Conservation (phyloP, 2,888 invertebrate genomes). For the Amphipoea oculea region DNA sequence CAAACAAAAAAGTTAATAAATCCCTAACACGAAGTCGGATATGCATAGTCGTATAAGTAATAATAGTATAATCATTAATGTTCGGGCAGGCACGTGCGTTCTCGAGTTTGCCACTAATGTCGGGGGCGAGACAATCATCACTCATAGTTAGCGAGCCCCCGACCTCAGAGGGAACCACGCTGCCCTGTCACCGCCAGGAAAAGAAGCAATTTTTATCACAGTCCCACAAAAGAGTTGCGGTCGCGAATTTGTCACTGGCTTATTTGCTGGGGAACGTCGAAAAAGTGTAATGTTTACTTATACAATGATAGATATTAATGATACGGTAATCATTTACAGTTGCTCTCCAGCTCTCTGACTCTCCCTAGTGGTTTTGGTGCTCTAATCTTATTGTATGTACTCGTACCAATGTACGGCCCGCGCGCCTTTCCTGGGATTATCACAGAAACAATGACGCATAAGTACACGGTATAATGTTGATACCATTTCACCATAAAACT, state of each 20-base stretch:
- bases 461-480: slow-evolving; percentile 7
- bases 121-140: slow-evolving; percentile 86
- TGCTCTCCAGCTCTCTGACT: slow-evolving; percentile 37
- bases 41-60: slow-evolving; percentile 67
- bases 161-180: slow-evolving; percentile 76
- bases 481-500: neutral
- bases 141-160: slow-evolving; percentile 85
- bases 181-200: slow-evolving; percentile 82
- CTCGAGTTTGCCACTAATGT: slow-evolving; percentile 76
- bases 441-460: slow-evolving; percentile 10
- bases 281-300: slow-evolving; percentile 76
- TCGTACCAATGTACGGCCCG: neutral
- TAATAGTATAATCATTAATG: slow-evolving; percentile 79
- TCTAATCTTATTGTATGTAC: slow-evolving; percentile 38
- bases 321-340: slow-evolving; percentile 67
- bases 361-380: slow-evolving; percentile 38
- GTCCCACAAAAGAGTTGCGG: slow-evolving; percentile 87
- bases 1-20: slow-evolving; percentile 58
- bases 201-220: slow-evolving; percentile 86
- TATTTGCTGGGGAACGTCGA: slow-evolving; percentile 77
- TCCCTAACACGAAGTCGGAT: slow-evolving; percentile 52
- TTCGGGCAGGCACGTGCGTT: slow-evolving; percentile 78
- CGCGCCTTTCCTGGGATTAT: slow-evolving; percentile 11
- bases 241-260: slow-evolving; percentile 86
- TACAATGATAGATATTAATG: slow-evolving; percentile 84